These are phyloP conservation scores for Apodemus agrarius DNA, from an alignment of 2,797 vertebrate species.

Conservation along the genomic window DNA sequence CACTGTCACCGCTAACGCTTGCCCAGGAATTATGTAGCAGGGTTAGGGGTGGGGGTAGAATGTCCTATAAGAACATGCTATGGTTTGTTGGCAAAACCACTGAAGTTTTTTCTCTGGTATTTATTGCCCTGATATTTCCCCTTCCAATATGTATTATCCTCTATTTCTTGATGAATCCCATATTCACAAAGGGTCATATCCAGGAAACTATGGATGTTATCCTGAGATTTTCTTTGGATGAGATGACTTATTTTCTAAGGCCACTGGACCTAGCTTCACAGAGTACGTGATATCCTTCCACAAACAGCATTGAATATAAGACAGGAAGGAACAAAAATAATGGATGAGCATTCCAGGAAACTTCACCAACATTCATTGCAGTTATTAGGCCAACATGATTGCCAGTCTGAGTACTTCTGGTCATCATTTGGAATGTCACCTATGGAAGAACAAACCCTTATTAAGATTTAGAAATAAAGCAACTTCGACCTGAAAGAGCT, in stretches of 20 bases:
- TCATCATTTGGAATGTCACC: not conserved
- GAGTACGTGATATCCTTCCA: not conserved
- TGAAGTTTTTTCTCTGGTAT: not conserved
- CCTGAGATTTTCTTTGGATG: not conserved
- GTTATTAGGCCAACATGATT: not conserved
- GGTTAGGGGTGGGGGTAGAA: not conserved
- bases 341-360: not conserved
- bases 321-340: constrained; percentile 30
- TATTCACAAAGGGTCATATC: not conserved
- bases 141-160: not conserved
- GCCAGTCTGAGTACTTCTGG: not conserved
- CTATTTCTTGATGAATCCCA: not conserved
- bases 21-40: not conserved
- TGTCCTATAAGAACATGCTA: not conserved
- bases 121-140: not conserved
- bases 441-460: not conserved
- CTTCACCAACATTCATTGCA: not conserved
- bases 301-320: not conserved
- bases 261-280: not conserved
- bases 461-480: constrained; percentile 23
- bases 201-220: not conserved
- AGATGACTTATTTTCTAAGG: not conserved
- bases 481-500: not conserved
- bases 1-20: not conserved
- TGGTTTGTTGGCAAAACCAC: not conserved